phyloP scores from a whole-genome alignment of 1,140 invertebrate genomes.

The Danaus melanippus region DNA sequence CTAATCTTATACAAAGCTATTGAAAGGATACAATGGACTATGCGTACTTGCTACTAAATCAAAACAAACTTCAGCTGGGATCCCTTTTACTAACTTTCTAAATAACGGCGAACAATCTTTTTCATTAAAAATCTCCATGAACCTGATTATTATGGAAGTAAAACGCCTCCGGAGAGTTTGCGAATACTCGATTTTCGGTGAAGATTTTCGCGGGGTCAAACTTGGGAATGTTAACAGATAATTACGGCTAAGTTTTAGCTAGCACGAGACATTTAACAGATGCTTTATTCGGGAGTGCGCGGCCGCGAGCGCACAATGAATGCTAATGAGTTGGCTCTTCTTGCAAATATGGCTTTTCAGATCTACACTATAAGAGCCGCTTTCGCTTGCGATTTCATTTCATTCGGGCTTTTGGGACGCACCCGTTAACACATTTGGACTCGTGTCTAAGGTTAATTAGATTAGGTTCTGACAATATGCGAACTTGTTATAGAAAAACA shows the following conservation, averaged over 20 bases:
- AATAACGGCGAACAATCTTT: constrained; percentile 68
- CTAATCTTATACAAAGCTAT: constrained; percentile 57
- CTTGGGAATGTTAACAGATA: constrained; percentile 71
- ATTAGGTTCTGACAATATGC: constrained; percentile 39
- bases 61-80: constrained; percentile 63
- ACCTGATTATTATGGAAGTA: constrained; percentile 65
- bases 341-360: constrained; percentile 37
- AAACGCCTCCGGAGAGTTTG: constrained; percentile 59
- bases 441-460: constrained; percentile 68
- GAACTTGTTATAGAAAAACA: constrained; percentile 10
- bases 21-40: constrained; percentile 54
- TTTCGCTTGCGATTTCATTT: constrained; percentile 26
- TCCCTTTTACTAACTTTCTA: constrained; percentile 65
- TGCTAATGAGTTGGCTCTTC: constrained; percentile 52
- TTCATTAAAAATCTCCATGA: constrained; percentile 69
- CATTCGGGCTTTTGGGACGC: constrained; percentile 39
- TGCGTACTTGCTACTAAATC: constrained; percentile 57
- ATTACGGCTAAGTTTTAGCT: constrained; percentile 68
- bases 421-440: constrained; percentile 66
- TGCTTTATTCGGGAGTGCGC: constrained; percentile 64
- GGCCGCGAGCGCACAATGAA: constrained; percentile 62
- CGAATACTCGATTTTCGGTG: constrained; percentile 42
- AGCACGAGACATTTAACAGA: constrained; percentile 71
- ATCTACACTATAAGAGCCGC: constrained; percentile 24
- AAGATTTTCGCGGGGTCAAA: constrained; percentile 66